Evolutionary conservation across 2,113 vertebrate species (phyloP).

Genomic region (Microcebus lehilahytsara): DNA sequence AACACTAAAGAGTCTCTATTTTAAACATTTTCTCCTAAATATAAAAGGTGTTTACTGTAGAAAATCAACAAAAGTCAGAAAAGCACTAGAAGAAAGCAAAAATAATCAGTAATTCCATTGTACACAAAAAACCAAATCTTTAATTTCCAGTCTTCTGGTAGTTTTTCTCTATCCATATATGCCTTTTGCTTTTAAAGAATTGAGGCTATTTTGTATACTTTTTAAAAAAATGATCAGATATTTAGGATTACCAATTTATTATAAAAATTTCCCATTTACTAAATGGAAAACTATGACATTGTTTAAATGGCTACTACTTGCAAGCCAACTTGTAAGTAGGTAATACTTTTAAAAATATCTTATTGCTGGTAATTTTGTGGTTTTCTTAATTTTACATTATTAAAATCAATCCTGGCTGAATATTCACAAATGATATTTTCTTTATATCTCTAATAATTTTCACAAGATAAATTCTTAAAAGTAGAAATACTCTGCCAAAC

Average conservation of each 20-base stretch:
- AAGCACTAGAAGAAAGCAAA: not conserved
- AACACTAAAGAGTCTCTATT: not conserved
- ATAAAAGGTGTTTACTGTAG: not conserved
- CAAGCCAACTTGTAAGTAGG: not conserved
- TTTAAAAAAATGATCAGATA: not conserved
- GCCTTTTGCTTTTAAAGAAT: not conserved
- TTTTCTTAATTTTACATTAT: not conserved
- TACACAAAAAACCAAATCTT: not conserved
- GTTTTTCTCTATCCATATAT: not conserved
- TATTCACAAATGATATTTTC: not conserved
- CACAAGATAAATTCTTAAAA: not conserved
- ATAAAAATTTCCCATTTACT: not conserved
- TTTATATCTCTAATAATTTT: not conserved
- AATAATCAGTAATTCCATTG: not conserved
- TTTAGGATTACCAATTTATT: not conserved
- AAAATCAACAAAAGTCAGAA: not conserved
- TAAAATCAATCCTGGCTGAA: not conserved
- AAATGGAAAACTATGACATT: not conserved
- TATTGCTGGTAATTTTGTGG: not conserved
- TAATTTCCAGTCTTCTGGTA: not conserved
- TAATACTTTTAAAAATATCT: not conserved
- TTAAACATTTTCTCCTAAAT: not conserved
- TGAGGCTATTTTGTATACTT: not conserved
- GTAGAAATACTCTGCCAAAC: not conserved
- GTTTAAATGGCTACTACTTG: not conserved